Base-by-base conservation (phyloP, 2,113 vertebrate species). In the Bungarus multicinctus region DNA sequence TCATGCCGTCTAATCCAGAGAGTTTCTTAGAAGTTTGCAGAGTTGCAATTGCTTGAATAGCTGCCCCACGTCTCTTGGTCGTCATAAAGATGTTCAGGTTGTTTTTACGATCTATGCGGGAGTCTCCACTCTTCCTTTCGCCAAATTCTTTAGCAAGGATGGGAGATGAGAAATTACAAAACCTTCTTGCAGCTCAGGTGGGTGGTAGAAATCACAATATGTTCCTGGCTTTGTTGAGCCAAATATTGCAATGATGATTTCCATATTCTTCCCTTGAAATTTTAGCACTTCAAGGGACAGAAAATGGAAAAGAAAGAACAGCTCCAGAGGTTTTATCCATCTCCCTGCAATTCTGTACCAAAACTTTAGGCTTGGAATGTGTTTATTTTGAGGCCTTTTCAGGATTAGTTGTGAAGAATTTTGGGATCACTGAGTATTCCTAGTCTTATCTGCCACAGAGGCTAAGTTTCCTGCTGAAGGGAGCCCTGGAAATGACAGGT, bases 41-140 rank as follows among this genome's bases (percentile, higher is more conserved):
- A 34, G 64, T 16, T 69, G 1, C 60, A 69, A 14, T 69, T n/a
- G 30, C 64, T n/a, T 74, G 64, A 6, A 34, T 34, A 74, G 64
- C 12, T 16, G n/a, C 14, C 64, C 30, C 12, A 18, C 60, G 2
- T 12, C 60, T 74, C 11, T n/a, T 16, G n/a, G 64, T 2, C 12
- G 5, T 74, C 30, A 34, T 92, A 18, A 43, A 4, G 30, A 74
- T 74, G 64, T 12, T 34, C n/a, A 18, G 64, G 12, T 4, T 74
- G 14, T 12, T 74, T 74, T 34, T 74, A 34, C 5, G 30, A 74
- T 74, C 34, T 6, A 34, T 5, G n/a, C n/a, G 1, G 14, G 30
- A 74, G 11, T 34, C 64, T 34, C 64, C 14, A 74, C 14, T 74
- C 5, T 43, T 25, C 96, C 93, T 93, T 88, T 95, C 94, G 94